A percentile compares a stretch with the other conserved stretches of the same genome.
phyloP scores from a whole-genome alignment of 2,113 vertebrate species.

The Holacanthus passer region DNA sequence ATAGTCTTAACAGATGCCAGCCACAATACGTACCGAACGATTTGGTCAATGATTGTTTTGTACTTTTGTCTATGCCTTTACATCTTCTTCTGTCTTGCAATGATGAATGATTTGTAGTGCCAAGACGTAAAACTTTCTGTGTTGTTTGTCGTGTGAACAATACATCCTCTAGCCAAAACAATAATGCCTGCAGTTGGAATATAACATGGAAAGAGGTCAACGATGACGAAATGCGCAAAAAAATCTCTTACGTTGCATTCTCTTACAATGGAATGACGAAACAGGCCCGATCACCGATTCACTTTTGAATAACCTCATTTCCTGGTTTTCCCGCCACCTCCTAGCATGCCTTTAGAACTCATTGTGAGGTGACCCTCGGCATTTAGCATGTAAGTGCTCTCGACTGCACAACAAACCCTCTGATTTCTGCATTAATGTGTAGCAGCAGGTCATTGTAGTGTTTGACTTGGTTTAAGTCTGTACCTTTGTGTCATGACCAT shows the following conservation, averaged over 20 bases:
- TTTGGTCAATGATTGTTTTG: constrained; percentile 80
- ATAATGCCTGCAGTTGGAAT: constrained; percentile 71
- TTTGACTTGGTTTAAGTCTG: constrained; percentile 71
- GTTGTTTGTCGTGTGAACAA: constrained; percentile 81
- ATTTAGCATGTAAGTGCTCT: constrained; percentile 81
- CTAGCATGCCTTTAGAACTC: constrained; percentile 80
- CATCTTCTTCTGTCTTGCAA: constrained; percentile 81
- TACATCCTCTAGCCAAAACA: constrained; percentile 80
- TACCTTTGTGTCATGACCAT: constrained; percentile 72
- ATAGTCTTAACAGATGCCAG: constrained; percentile 58
- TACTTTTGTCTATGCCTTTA: constrained; percentile 83
- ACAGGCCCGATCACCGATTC: constrained; percentile 60
- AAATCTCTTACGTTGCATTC: constrained; percentile 55
- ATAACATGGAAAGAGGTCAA: constrained; percentile 53
- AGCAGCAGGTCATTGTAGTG: constrained; percentile 71
- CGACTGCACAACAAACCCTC: constrained; percentile 62
- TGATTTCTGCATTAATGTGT: constrained; percentile 78
- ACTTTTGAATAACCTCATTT: constrained; percentile 67
- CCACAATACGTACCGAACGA: constrained; percentile 62
- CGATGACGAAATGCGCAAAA: constrained; percentile 69
- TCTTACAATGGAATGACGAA: constrained; percentile 58
- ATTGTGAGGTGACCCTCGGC: constrained; percentile 75
- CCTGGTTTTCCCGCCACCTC: constrained; percentile 57
- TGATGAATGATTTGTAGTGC: constrained; percentile 83
- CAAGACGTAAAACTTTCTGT: constrained; percentile 78